Conservation (phyloP, 2,113 vertebrate species). For the Pollimyrus isidori region DNA sequence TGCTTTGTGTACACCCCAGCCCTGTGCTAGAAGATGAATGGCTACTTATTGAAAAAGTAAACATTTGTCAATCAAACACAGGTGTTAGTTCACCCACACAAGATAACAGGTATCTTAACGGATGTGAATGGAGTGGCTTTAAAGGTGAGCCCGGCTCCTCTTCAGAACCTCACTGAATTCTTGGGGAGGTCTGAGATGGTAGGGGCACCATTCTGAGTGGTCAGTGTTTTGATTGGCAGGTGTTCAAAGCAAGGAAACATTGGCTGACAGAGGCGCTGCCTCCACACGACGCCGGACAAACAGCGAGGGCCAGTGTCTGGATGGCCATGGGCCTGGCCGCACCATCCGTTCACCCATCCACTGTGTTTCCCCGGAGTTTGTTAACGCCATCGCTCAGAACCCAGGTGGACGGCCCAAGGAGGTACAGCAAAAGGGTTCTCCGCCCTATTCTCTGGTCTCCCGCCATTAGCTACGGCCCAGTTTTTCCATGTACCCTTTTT, state of each 20-base stretch:
- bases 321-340: slow-evolving; percentile 48
- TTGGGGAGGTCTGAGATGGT: not conserved
- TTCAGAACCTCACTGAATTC: not conserved
- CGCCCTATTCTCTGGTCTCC: not conserved
- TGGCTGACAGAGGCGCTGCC: slow-evolving; percentile 54
- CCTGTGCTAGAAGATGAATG: not conserved
- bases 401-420: slow-evolving; percentile 93
- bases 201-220: not conserved
- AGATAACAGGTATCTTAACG: not conserved
- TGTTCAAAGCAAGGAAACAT: slow-evolving; percentile 67
- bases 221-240: slow-evolving; percentile 50
- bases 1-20: not conserved
- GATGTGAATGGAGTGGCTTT: not conserved
- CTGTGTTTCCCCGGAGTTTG: slow-evolving; percentile 86
- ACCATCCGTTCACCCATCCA: slow-evolving; percentile 77
- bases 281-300: slow-evolving; percentile 57
- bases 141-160: not conserved
- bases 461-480: not conserved
- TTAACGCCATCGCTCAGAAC: slow-evolving; percentile 86
- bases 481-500: not conserved
- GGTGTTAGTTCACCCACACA: not conserved
- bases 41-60: not conserved
- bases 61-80: not conserved
- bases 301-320: slow-evolving; percentile 76
- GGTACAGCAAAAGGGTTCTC: slow-evolving; percentile 55